Conservation (phyloP, 2,797 vertebrate species). For the Microchirus variegatus region DNA sequence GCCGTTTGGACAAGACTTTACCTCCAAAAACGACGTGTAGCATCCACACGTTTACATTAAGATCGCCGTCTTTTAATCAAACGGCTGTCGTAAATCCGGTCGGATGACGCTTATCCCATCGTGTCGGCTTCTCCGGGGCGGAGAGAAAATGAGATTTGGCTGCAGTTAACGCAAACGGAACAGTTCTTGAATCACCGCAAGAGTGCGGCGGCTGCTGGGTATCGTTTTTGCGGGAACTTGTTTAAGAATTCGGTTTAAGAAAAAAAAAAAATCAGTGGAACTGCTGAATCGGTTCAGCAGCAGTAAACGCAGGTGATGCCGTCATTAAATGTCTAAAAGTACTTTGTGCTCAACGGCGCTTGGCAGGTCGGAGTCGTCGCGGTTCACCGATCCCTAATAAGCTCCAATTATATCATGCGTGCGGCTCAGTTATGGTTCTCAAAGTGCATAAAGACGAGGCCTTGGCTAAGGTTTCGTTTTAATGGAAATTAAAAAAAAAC, state of each 20-base stretch:
- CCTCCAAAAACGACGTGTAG: conserved; percentile 1
- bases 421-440: no score
- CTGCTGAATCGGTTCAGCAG: conserved; percentile 8
- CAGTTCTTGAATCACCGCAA: neutral
- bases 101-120: neutral
- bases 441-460: no score
- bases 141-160: conserved; percentile 1
- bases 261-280: conserved; percentile 14
- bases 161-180: neutral
- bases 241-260: conserved; percentile 8
- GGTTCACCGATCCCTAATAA: no score
- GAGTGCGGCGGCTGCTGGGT: neutral
- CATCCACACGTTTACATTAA: neutral
- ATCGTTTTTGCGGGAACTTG: neutral
- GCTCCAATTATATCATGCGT: no score
- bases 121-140: neutral
- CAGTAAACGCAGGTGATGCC: conserved; percentile 12
- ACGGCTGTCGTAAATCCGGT: neutral
- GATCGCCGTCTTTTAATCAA: conserved; percentile 11
- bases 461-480: no score
- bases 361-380: no score
- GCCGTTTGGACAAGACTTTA: conserved; percentile 1
- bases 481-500: no score
- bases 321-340: conserved; percentile 7
- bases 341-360: no score